These are phyloP conservation scores for Lycophotia porphyrea DNA, from an alignment of 2,888 invertebrate species.

Conservation along the genomic window DNA sequence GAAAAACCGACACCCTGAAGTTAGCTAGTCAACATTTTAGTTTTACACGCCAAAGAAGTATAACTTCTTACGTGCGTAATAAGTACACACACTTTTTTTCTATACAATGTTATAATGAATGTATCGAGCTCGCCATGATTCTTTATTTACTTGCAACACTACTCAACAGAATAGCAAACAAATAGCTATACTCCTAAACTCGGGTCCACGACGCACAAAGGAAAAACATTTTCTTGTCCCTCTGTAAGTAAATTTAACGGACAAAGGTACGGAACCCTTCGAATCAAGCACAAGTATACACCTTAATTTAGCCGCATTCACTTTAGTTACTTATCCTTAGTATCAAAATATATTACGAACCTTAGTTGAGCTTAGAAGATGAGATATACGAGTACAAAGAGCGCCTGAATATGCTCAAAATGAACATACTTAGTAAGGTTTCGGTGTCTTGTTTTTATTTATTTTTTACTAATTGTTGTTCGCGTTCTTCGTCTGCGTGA, in stretches of 20 bases:
- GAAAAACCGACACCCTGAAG: no score
- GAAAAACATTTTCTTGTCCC: slow-evolving; percentile 45
- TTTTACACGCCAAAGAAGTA: no score
- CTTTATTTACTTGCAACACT: no score
- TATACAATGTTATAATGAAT: no score
- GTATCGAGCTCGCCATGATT: no score
- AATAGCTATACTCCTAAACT: neutral
- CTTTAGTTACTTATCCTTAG: slow-evolving; percentile 26
- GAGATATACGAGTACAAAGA: no score
- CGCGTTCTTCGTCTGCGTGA: no score
- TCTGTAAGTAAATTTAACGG: slow-evolving; percentile 44
- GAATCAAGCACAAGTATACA: slow-evolving; percentile 35
- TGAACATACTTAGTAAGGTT: neutral
- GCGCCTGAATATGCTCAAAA: slow-evolving; percentile 19
- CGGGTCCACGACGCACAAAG: slow-evolving; percentile 21
- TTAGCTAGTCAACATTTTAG: no score
- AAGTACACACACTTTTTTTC: no score
- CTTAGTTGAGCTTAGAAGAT: neutral
- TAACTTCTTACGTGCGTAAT: no score
- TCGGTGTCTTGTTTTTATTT: no score
- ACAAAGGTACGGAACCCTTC: slow-evolving; percentile 36
- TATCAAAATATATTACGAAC: slow-evolving; percentile 31
- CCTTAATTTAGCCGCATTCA: slow-evolving; percentile 48
- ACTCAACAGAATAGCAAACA: slow-evolving; percentile 2
- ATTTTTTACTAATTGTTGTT: no score